Base-by-base conservation (phyloP, 2,113 vertebrate species). In the Chaetops frenatus region DNA sequence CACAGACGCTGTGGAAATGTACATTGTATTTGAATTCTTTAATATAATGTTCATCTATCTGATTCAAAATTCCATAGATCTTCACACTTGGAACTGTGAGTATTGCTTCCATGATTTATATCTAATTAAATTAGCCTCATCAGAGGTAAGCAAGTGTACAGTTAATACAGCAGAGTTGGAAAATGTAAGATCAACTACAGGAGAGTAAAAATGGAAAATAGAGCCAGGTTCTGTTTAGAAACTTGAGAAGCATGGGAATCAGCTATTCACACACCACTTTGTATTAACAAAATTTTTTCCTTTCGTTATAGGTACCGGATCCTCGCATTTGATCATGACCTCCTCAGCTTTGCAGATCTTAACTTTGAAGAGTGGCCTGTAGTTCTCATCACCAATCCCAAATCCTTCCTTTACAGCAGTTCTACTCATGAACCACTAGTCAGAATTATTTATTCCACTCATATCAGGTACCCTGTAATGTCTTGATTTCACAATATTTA, bases 381-480 rank as follows among this genome's bases (percentile, higher is more conserved):
- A 7, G 96, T 99, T 92, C 98, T 99, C 83, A 98, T 99, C 97
- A 99, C 99, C 86, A 99, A 99, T 96, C 99, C 99, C 85, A 99
- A 99, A 86, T 98, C 99, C 27, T 98, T 98, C 6, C 98, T 99
- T 76, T 99, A 99, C 91, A 98, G 98, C 66, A 98, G 98, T 70
- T 98, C 98, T 27, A 94, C 97, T 65, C 98, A 98, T 95, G 99
- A 99, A 95, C 99, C 99, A 10, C 89, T 99, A 76, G 98, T 97
- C 40, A 98, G 97, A 45, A 98, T 99, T 73, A 96, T 96, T 85
- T 81, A 97, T 86, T 99, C 99, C 23, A 99, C 99, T 48, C 99
- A 99, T 90, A 98, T 99, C 97, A 99, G 99, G 99, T 99, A 97
- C 45, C 33, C 47, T 78, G 48, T 48, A 40, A 17, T 64, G 23